Conservation (phyloP, 1,140 invertebrate species). For the Polypedilum pembai region DNA sequence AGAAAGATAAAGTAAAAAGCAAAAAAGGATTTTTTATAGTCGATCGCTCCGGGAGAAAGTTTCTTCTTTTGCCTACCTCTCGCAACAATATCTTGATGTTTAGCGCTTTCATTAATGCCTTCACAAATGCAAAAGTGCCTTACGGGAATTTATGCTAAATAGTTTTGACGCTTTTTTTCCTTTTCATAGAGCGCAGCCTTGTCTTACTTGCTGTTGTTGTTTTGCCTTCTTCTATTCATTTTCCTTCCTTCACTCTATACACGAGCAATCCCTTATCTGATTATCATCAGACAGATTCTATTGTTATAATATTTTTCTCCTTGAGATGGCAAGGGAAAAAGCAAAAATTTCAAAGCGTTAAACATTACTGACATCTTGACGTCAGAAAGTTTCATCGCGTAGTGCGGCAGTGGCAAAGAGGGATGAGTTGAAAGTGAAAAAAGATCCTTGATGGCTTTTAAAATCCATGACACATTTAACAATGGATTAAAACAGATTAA, state of each 20-base stretch:
- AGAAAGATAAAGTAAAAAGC: too few species aligned
- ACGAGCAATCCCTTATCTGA: slow-evolving; percentile 5
- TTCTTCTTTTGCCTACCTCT: too few species aligned
- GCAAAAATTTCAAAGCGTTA: background rate
- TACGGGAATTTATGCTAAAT: background rate
- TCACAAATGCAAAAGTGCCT: background rate
- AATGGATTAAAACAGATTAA: slow-evolving; percentile 10
- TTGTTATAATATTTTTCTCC: background rate
- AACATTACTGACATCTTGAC: background rate
- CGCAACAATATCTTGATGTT: too few species aligned
- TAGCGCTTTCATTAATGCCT: too few species aligned
- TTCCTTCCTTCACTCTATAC: background rate
- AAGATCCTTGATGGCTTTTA: background rate
- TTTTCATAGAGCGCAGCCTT: background rate
- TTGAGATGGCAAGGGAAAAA: background rate
- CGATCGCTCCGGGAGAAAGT: too few species aligned
- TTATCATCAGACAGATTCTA: slow-evolving; percentile 12
- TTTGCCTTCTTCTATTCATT: background rate
- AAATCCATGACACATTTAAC: slow-evolving; percentile 13
- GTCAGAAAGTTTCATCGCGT: background rate
- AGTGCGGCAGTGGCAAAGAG: background rate
- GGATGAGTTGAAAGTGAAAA: background rate
- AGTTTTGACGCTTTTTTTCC: background rate
- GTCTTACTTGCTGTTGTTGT: background rate
- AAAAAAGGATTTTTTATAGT: too few species aligned